phyloP scores from a whole-genome alignment of 2,113 vertebrate genomes.

The Pelecanus crispus region DNA sequence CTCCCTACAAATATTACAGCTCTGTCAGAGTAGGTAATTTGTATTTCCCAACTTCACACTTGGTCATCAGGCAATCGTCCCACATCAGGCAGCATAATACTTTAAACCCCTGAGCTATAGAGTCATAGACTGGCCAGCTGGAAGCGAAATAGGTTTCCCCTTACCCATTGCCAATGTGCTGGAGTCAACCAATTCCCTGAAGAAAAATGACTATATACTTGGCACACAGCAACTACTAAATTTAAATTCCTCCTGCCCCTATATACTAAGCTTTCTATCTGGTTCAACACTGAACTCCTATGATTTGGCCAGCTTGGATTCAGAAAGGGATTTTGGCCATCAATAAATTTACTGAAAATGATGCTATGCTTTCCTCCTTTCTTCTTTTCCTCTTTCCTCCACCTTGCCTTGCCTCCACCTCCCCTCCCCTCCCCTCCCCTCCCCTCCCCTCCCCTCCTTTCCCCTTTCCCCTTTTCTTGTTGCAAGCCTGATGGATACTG shows the following conservation, averaged over 20 bases:
- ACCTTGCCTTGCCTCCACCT: no score
- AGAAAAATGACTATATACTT: conserved; percentile 50
- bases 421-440: no score
- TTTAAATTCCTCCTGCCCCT: conserved; percentile 31
- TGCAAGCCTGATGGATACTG: not conserved
- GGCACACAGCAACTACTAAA: conserved; percentile 32
- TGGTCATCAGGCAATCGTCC: conserved; percentile 17
- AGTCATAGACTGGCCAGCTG: conserved; percentile 7
- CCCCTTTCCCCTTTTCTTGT: no score
- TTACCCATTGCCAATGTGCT: conserved; percentile 39
- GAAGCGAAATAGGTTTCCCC: conserved; percentile 41
- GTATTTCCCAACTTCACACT: conserved; percentile 4
- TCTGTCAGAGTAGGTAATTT: not conserved
- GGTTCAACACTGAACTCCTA: conserved; percentile 11
- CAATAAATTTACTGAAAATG: not conserved
- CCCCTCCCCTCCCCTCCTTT: no score
- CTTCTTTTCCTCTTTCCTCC: no score
- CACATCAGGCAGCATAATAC: conserved; percentile 18
- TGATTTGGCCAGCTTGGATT: not conserved
- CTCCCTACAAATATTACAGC: not conserved
- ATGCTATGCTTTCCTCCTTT: not conserved
- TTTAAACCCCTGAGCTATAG: conserved; percentile 16
- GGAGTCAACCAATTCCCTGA: conserved; percentile 33
- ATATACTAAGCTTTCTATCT: conserved; percentile 25
- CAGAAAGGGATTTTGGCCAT: conserved; percentile 9